Evolutionary conservation across 2,797 vertebrate genomes (phyloP), one percentile per base, ranked within the genome.

Genomic region (Brachymystax lenok): DNA sequence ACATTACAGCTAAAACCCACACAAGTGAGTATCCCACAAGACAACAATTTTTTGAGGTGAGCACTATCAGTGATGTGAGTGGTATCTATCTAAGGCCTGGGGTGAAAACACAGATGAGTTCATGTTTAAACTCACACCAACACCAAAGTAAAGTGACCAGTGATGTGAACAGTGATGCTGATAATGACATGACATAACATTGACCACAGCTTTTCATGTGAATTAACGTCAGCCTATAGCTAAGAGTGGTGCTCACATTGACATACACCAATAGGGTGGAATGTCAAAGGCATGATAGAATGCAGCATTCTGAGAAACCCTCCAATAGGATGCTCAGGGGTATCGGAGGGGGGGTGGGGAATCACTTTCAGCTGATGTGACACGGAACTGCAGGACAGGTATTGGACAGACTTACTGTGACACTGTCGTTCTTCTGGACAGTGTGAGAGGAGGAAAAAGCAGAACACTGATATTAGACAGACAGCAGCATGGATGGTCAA

Each of bases 341-440:
- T 6, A 46, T 14, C 12, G 35, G 59, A 13, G 21, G 73, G 14
- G 33, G 69, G 69, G 12, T 1, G 69, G 40, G 21, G 19, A 33
- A 54, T 64, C 52, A 66, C 71, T 69, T 73, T 68, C 52, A 54
- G 17, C 51, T 54, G 71, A 82, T 74, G 84, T 77, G 74, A 71
- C 73, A 69, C 59, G 82, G 73, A 71, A 75, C 51, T 75, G 80
- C 16, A 35, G 76, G 61, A 10, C 59, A 75, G 66, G 80, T 35
- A 77, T 70, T 28, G 59, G 33, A 27, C 61, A 19, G 80, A 98
- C 97, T 98, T 98, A 98, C 96, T 92, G 93, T 90, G 87, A 94
- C 93, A 87, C 93, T 96, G 95, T 97, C 96, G 89, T 95, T 92
- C 89, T 94, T 97, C 97, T 99, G 94, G 91, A 82, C 91, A 81